phyloP scores from a whole-genome alignment of 2,113 vertebrate genomes.

The Emydura subglobosa region DNA sequence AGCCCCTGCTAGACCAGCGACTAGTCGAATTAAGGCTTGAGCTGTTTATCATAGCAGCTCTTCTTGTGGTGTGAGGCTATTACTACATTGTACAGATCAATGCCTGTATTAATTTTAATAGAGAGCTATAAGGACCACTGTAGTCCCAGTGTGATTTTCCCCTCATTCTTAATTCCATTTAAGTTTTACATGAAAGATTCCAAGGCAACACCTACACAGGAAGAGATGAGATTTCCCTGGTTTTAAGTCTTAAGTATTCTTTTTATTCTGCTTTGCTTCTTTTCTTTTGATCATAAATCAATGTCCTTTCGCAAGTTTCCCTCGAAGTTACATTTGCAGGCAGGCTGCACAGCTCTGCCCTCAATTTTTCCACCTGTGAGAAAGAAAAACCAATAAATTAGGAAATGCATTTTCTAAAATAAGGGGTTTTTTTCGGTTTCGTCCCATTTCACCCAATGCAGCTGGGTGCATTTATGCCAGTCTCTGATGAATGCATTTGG shows the following conservation, averaged over 20 bases:
- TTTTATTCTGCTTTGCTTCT: slow-evolving; percentile 70
- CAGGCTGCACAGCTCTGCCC: not conserved
- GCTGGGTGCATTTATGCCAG: not conserved
- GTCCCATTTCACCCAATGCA: not conserved
- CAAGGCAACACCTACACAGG: slow-evolving; percentile 79
- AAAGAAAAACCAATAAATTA: not conserved
- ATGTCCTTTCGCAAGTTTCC: slow-evolving; percentile 19
- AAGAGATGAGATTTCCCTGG: slow-evolving; percentile 75
- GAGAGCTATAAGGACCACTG: slow-evolving; percentile 80
- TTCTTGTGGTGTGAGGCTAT: slow-evolving; percentile 71
- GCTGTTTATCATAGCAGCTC: slow-evolving; percentile 63
- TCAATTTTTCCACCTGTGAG: not conserved
- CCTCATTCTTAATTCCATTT: slow-evolving; percentile 89
- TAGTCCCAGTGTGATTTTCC: slow-evolving; percentile 79
- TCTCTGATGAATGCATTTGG: not conserved
- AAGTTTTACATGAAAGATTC: slow-evolving; percentile 88
- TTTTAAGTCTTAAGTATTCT: slow-evolving; percentile 63
- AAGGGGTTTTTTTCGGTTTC: accelerated
- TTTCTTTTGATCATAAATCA: slow-evolving; percentile 76
- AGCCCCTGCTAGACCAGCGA: slow-evolving; percentile 56
- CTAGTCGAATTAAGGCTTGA: not conserved
- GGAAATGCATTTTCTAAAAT: not conserved
- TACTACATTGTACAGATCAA: slow-evolving; percentile 88
- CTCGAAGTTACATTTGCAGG: not conserved
- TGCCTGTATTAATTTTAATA: slow-evolving; percentile 86